phyloP scores from a whole-genome alignment of 2,113 vertebrate species.

The Malurus elegans region DNA sequence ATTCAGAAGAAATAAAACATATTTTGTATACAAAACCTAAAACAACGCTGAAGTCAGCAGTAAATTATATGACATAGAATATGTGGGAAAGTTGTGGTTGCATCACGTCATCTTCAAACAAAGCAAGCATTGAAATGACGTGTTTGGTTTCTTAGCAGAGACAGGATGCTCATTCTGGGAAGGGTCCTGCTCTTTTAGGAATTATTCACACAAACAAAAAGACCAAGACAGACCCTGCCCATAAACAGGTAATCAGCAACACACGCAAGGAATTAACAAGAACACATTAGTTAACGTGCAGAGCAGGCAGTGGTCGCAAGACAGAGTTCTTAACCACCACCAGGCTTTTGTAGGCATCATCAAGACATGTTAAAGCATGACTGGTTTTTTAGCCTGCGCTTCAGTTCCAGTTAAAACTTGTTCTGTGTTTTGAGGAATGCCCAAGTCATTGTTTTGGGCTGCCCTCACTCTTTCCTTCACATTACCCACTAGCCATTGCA shows the following conservation, averaged over 20 bases:
- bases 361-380: not conserved
- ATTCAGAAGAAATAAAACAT: not conserved
- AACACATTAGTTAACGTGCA: not conserved
- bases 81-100: not conserved
- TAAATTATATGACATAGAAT: not conserved
- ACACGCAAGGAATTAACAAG: not conserved
- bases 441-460: not conserved
- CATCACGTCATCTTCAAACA: not conserved
- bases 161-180: not conserved
- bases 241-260: not conserved
- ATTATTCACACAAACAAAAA: not conserved
- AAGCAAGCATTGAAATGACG: not conserved
- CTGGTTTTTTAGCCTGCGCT: not conserved
- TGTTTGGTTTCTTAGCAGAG: not conserved
- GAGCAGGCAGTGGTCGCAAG: not conserved
- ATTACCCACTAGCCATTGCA: not conserved
- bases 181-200: not conserved
- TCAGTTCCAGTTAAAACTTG: slow-evolving; percentile 35
- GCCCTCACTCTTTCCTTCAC: not conserved
- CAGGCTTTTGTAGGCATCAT: slow-evolving; percentile 5
- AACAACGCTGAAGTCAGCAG: not conserved
- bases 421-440: not conserved
- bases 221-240: not conserved
- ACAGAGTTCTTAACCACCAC: not conserved
- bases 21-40: not conserved